A percentile compares a stretch with the other conserved stretches of the same genome.
Conservation (phyloP, 2,797 vertebrate species). For the Masticophis lateralis region DNA sequence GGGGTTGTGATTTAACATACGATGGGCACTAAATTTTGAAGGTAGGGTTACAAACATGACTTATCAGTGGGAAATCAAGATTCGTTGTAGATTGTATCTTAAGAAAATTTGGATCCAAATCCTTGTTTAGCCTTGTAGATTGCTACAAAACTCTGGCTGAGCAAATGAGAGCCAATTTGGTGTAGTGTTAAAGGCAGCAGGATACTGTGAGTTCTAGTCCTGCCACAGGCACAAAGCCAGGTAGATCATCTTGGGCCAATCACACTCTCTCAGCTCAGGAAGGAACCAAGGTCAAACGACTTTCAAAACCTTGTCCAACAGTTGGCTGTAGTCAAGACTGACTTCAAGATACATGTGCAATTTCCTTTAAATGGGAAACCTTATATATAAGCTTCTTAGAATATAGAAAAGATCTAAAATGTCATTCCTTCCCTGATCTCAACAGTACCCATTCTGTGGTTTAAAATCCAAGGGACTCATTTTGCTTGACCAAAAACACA, state of each 20-base stretch:
- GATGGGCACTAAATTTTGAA: not conserved
- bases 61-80: not conserved
- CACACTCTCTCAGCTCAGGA: not conserved
- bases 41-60: not conserved
- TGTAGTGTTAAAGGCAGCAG: not conserved
- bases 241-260: not conserved
- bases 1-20: not conserved
- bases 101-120: not conserved
- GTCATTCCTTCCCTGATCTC: not conserved
- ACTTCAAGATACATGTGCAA: not conserved
- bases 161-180: not conserved
- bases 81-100: not conserved
- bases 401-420: not conserved
- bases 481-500: constrained; percentile 36
- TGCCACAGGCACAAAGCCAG: not conserved
- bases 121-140: not conserved
- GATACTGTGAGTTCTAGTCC: not conserved
- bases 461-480: not conserved
- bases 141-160: not conserved
- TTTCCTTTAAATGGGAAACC: not conserved
- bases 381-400: not conserved
- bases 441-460: not conserved
- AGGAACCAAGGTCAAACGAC: not conserved
- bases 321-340: not conserved
- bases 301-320: not conserved